Percentiles rank a stretch among this genome's conserved stretches.
These are phyloP conservation scores for Tetrax tetrax DNA, from an alignment of 2,113 vertebrate genomes.

Conservation along the genomic window DNA sequence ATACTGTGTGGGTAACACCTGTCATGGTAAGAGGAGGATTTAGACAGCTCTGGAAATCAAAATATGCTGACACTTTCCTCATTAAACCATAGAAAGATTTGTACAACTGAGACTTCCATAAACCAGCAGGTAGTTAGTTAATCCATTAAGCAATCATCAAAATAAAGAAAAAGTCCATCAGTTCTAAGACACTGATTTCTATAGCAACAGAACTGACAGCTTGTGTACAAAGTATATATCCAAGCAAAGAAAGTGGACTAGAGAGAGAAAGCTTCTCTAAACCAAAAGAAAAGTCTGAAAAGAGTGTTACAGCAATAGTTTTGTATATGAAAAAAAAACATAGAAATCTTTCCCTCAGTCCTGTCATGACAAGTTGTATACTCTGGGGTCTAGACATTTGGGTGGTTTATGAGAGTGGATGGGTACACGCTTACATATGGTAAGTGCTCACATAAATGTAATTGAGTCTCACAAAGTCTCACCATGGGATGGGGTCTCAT, in stretches of 20 bases:
- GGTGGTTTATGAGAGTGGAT: background rate
- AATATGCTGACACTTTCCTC: background rate
- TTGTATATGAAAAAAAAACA: background rate
- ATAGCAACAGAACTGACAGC: background rate
- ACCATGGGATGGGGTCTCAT: rapidly evolving
- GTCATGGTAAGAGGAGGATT: background rate
- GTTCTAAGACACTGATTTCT: background rate
- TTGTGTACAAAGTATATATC: background rate
- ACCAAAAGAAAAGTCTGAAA: background rate
- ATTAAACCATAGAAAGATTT: background rate
- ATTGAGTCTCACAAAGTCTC: background rate
- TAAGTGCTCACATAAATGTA: background rate
- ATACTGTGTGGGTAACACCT: background rate
- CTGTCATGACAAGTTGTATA: background rate
- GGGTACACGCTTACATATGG: background rate
- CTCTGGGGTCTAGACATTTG: background rate
- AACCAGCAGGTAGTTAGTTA: background rate
- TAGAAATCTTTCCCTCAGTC: background rate
- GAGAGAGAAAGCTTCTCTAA: background rate
- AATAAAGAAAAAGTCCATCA: background rate
- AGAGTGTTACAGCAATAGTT: background rate
- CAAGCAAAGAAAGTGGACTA: background rate
- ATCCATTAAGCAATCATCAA: background rate
- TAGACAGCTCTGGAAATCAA: background rate
- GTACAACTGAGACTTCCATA: background rate